Evolutionary conservation across 2,113 vertebrate genomes (phyloP), one percentile per base, ranked within the genome.

Genomic region (Entosphenus tridentatus): DNA sequence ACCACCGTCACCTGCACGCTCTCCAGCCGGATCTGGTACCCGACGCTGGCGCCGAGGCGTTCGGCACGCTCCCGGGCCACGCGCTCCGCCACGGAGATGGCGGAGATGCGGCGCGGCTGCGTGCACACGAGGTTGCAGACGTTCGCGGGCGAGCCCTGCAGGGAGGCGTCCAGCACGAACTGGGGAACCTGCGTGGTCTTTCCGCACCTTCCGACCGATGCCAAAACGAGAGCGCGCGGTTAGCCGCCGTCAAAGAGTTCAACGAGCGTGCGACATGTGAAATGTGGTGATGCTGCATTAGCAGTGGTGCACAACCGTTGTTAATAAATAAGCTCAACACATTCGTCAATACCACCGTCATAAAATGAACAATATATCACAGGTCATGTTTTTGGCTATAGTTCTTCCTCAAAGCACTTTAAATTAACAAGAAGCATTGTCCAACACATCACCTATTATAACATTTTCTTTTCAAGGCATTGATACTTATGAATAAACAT

Each of bases 111-210:
- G 57, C 92, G 87, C 57, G 93, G 93, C 71, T 98, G 93, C 54
- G 93, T 96, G 70, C 92, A 98, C 75, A 98, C 77, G 73, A 98
- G 88, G 78, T 93, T 96, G 72, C 84, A 82, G 73, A 96, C 83
- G 56, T 75, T 74, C 14, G 75, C 76, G 0, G 82, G 76, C 4
- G 80, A 76, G 5, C 86, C 85, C 4, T 71, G 73, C 70, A 98
- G 73, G 2, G 89, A 83, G 14, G 80, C 77, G 68, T 96, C 92
- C 79, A 98, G 78, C 74, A 96, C 91, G 76, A 96, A 96, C 76
- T 96, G 93, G 74, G 92, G 92, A 73, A 98, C 87, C 80, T 98
- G 93, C 62, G 93, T 98, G 39, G 92, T 96, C 75, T 98, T 98
- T 62, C 93, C 93, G 77, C 93, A 98, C 56, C 93, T 98, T 73